phyloP scores from a whole-genome alignment of 2,888 invertebrate species.

The Dioctria linearis region DNA sequence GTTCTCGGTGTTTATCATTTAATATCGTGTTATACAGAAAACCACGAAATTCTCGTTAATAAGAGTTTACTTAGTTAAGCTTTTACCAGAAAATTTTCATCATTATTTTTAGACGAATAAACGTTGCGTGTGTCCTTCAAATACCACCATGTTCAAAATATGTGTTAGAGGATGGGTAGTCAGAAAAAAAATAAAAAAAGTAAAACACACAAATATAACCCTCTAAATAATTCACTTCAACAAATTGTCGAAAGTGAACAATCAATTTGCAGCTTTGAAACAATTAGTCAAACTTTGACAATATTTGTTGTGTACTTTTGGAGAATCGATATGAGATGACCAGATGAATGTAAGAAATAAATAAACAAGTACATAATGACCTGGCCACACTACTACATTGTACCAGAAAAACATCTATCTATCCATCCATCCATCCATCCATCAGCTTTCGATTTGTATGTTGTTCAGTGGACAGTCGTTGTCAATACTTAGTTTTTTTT shows the following conservation, averaged over 20 bases:
- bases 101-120: too few species aligned
- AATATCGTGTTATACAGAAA: background rate
- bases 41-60: slow-evolving; percentile 12
- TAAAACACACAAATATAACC: background rate
- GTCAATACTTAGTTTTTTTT: too few species aligned
- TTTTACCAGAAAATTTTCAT: too few species aligned
- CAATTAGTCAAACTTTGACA: background rate
- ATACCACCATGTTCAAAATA: too few species aligned
- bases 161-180: background rate
- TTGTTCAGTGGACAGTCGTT: too few species aligned
- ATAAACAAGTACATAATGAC: background rate
- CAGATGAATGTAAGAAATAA: background rate
- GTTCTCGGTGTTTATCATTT: background rate
- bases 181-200: background rate
- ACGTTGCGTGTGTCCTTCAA: too few species aligned
- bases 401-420: background rate
- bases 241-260: background rate
- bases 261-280: slow-evolving; percentile 3
- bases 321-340: too few species aligned
- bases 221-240: too few species aligned
- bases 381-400: background rate
- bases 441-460: too few species aligned
- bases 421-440: too few species aligned
- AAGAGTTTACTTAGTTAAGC: slow-evolving; percentile 20
- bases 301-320: background rate